phyloP scores from a whole-genome alignment of 2,888 invertebrate genomes.

The Macrosiphum euphorbiae region DNA sequence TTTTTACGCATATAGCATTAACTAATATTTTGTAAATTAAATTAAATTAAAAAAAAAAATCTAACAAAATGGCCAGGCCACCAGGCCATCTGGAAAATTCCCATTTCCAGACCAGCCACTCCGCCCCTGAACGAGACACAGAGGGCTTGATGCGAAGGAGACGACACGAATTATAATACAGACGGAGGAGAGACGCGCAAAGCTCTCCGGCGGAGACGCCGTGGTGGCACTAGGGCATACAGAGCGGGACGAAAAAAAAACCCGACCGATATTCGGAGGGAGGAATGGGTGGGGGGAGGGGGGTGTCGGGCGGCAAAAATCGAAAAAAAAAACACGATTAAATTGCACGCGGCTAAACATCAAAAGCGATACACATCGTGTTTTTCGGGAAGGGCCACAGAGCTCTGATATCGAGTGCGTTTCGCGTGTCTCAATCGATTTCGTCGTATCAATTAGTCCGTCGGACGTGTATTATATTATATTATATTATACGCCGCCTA shows the following conservation, averaged over 20 bases:
- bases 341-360: conserved; percentile 52
- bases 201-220: conserved; percentile 31
- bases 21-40: too few species aligned
- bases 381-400: conserved; percentile 10
- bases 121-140: background rate
- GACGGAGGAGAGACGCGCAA: background rate
- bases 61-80: too few species aligned
- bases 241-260: background rate
- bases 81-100: too few species aligned
- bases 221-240: background rate
- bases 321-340: conserved; percentile 19
- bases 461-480: conserved; percentile 24
- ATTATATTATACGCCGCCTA: background rate
- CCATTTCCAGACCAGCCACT: too few species aligned
- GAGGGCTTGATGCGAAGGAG: too few species aligned
- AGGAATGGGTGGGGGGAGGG: fast-evolving
- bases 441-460: conserved; percentile 59
- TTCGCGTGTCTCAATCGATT: conserved; percentile 64
- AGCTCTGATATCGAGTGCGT: conserved; percentile 26
- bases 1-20: too few species aligned
- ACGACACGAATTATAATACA: background rate
- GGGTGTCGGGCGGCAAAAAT: background rate
- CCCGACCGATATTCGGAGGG: background rate
- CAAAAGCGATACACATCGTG: conserved; percentile 47
- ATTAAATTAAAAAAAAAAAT: too few species aligned